Conservation (phyloP, 2,797 vertebrate species). For the Balearica regulorum region DNA sequence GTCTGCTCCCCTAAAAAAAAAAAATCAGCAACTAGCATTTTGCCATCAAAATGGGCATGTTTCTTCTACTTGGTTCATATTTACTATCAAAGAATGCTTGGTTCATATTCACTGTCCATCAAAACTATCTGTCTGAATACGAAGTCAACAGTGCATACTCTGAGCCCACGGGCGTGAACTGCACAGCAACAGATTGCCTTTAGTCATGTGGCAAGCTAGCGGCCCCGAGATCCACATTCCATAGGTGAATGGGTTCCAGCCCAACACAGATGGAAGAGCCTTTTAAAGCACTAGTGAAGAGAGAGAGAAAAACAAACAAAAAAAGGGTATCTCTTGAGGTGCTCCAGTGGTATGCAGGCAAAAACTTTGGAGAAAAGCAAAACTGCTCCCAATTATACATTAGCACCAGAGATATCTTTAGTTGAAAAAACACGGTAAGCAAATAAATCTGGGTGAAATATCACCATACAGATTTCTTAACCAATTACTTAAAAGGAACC, state of each 20-base stretch:
- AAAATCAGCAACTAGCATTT: not conserved
- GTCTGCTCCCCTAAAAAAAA: conserved; percentile 6
- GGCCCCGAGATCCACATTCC: conserved; percentile 55
- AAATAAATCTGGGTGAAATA: not conserved
- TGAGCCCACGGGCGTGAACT: not conserved
- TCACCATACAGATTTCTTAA: not conserved
- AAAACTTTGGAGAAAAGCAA: conserved; percentile 18
- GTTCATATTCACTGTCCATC: not conserved
- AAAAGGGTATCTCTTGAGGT: conserved; percentile 20
- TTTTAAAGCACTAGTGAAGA: conserved; percentile 59
- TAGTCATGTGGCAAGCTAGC: conserved; percentile 44
- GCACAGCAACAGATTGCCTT: conserved; percentile 50
- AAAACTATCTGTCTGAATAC: conserved; percentile 33
- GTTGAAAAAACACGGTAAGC: not conserved
- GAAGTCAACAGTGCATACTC: conserved; percentile 49
- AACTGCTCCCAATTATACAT: not conserved
- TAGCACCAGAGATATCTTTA: conserved; percentile 31
- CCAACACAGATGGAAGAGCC: conserved; percentile 58
- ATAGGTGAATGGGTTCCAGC: conserved; percentile 59
- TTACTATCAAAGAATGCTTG: not conserved
- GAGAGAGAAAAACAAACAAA: conserved; percentile 41
- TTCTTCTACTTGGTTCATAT: not conserved
- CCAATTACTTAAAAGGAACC: not conserved
- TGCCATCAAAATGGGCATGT: not conserved
- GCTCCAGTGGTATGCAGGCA: not conserved